Evolutionary conservation across 2,888 invertebrate genomes (phyloP).

Genomic region (Corythucha ciliata): DNA sequence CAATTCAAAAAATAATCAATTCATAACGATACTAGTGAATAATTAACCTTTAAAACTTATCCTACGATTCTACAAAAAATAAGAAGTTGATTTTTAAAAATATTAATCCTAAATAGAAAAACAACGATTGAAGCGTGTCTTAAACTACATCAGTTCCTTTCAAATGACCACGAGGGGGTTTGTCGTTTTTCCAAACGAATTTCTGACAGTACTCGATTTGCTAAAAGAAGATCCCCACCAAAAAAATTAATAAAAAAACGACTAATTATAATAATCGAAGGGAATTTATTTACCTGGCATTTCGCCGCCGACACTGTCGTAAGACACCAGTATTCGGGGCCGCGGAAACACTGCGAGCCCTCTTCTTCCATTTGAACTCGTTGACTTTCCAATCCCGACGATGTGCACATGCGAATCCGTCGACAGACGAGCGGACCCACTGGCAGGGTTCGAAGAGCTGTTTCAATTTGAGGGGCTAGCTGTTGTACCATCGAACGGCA

Average conservation of each 20-base stretch:
- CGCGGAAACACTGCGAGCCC: constrained; percentile 61
- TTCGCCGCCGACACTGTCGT: constrained; percentile 45
- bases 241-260: constrained; percentile 1
- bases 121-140: constrained; percentile 2
- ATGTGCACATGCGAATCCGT: constrained; percentile 29
- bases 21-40: too few relatives aligned
- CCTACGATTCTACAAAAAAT: too few relatives aligned
- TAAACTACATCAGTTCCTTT: constrained; percentile 27
- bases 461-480: constrained; percentile 34
- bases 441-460: constrained; percentile 31
- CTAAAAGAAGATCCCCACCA: constrained; percentile 38
- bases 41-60: too few relatives aligned
- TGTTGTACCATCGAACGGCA: constrained; percentile 37
- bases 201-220: constrained; percentile 41
- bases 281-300: constrained; percentile 43
- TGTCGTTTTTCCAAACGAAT: constrained; percentile 40
- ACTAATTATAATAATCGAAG: not conserved
- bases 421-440: constrained; percentile 32
- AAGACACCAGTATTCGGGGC: constrained; percentile 72
- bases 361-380: constrained; percentile 42
- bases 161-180: constrained; percentile 20
- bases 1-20: too few relatives aligned
- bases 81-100: too few relatives aligned
- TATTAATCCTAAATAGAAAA: too few relatives aligned
- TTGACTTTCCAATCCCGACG: too few relatives aligned